Percentiles rank a stretch among this genome's conserved stretches.
These are phyloP conservation scores for Frankliniella intonsa DNA, from an alignment of 2,888 invertebrate genomes.

Conservation along the genomic window DNA sequence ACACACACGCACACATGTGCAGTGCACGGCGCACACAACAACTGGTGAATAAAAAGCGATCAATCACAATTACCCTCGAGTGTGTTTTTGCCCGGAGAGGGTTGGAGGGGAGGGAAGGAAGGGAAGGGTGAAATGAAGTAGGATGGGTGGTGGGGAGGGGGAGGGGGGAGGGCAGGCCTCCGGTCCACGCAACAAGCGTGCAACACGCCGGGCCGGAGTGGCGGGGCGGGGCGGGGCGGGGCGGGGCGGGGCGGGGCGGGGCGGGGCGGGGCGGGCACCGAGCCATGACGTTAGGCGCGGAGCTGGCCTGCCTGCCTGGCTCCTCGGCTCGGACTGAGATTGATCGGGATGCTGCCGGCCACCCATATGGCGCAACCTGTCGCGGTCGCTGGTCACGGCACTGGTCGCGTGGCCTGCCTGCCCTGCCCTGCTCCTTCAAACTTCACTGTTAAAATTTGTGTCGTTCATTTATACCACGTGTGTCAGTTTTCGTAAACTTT, in stretches of 20 bases:
- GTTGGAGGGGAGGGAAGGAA: not conserved
- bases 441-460: too few species aligned
- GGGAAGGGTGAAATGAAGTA: not conserved
- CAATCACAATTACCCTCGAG: slow-evolving; percentile 26
- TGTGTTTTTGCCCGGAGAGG: slow-evolving; percentile 1
- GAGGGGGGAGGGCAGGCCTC: not conserved
- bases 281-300: not conserved
- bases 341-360: not conserved
- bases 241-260: too few species aligned
- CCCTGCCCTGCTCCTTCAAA: too few species aligned
- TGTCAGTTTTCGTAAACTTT: too few species aligned
- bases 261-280: not conserved
- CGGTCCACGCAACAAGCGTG: not conserved
- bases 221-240: too few species aligned
- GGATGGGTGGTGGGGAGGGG: not conserved
- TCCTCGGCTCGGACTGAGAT: not conserved
- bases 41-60: slow-evolving; percentile 19
- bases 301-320: not conserved
- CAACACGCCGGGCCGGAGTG: not conserved
- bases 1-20: not conserved
- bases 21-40: not conserved
- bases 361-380: slow-evolving; percentile 4
- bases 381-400: not conserved
- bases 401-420: too few species aligned
- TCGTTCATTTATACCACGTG: too few species aligned